phyloP scores from a whole-genome alignment of 1,140 invertebrate species.

The Procambarus clarkii region DNA sequence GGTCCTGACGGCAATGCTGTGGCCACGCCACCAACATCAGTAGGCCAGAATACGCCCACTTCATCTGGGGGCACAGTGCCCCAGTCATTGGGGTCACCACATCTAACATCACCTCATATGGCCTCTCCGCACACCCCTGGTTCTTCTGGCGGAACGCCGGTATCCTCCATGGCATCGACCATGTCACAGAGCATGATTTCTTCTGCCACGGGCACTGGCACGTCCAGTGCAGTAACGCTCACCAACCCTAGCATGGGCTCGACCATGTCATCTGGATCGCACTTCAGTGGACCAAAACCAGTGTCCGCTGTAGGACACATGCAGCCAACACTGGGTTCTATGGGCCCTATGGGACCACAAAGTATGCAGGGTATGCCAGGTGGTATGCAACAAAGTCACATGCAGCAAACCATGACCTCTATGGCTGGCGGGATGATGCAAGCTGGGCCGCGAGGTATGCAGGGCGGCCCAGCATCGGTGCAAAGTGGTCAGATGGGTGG shows the following conservation, averaged over 20 bases:
- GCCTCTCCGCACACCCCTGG: slow-evolving; percentile 63
- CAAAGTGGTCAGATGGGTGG: slow-evolving; percentile 34
- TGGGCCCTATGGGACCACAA: slow-evolving; percentile 24
- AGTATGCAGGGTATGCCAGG: slow-evolving; percentile 13
- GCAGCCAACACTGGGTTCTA: slow-evolving; percentile 7
- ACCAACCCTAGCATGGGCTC: not conserved
- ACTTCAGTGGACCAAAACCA: slow-evolving; percentile 55
- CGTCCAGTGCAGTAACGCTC: slow-evolving; percentile 6
- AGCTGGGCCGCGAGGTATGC: slow-evolving; percentile 49
- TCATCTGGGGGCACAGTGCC: slow-evolving; percentile 50
- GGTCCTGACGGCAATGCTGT: slow-evolving; percentile 62
- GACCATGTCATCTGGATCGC: slow-evolving; percentile 23
- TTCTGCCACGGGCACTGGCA: slow-evolving; percentile 20
- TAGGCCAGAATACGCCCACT: slow-evolving; percentile 32
- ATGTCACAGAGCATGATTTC: slow-evolving; percentile 50
- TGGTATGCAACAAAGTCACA: slow-evolving; percentile 45
- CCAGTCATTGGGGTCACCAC: slow-evolving; percentile 57
- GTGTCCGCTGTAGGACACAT: slow-evolving; percentile 41
- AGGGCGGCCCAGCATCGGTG: slow-evolving; percentile 1
- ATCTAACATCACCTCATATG: slow-evolving; percentile 62
- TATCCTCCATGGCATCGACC: slow-evolving; percentile 21
- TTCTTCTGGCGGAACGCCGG: slow-evolving; percentile 33
- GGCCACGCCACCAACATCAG: slow-evolving; percentile 42
- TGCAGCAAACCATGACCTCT: slow-evolving; percentile 58
- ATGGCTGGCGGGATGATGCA: slow-evolving; percentile 67